Base-by-base conservation (phyloP, 2,797 vertebrate genomes). In the Manis javanica region DNA sequence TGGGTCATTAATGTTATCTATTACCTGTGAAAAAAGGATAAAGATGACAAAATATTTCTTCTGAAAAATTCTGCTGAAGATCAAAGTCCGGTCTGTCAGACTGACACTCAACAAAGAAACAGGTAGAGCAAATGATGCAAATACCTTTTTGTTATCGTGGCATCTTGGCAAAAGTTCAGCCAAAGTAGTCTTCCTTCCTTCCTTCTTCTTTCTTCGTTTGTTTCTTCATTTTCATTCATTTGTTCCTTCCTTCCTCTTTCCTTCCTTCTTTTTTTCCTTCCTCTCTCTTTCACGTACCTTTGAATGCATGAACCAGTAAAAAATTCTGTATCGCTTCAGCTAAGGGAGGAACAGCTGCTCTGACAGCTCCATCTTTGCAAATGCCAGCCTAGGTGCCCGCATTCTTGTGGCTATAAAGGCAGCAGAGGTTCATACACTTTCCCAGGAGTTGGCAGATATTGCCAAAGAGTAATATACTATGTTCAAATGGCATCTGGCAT, bases 401-500 rank as follows among this genome's bases (percentile, higher is more conserved):
- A 1, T 66, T 57, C 51, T 90, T 55, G 29, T 24, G 49, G 42
- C 34, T 95, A 11, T 18, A 31, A 53, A 66, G 92, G 34, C 51
- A 15, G 29, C 34, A 61, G 88, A 57, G 87, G 89, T 91, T 84
- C 63, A 16, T 23, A 34, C 63, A 59, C 77, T 82, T 53, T 37
- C 23, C 39, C 49, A 85, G 29, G 72, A 87, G n/a, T 57, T 55
- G 31, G 55, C 24, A 46, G 57, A 5, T 51, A 55, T 11, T 29
- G 78, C 59, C 72, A 61, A 74, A 78, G 94, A 88, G 39, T 64
- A 79, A 66, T 59, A 5, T 57, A 8, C 26, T 82, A 81, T 71
- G 53, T 83, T 94, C 69, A 83, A 89, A 46, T 57, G 68, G 78
- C 82, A 94, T 92, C 86, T 94, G 94, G 74, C 72, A 53, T 71